Percentiles rank a stretch among this genome's conserved stretches.
Conservation (phyloP, 2,888 invertebrate genomes). For the Nemoura dubitans region DNA sequence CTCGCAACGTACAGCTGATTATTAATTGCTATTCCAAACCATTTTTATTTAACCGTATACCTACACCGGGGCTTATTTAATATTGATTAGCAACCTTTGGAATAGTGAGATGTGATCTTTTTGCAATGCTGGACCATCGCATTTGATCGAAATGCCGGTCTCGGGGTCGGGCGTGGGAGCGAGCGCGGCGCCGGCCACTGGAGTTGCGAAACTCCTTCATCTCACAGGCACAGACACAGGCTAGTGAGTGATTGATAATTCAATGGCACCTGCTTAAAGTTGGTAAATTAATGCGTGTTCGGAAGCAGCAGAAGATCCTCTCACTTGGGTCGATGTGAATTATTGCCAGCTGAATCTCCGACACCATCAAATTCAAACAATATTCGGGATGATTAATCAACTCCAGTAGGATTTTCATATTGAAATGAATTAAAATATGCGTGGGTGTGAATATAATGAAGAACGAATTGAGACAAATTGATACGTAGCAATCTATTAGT, state of each 20-base stretch:
- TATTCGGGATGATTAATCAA: background rate
- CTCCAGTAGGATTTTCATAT: background rate
- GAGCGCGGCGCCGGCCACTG: background rate
- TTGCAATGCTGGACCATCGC: background rate
- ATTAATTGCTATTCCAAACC: background rate
- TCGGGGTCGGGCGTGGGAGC: no score
- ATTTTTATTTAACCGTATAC: background rate
- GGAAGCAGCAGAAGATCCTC: background rate
- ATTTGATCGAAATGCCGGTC: background rate
- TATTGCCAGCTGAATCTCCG: background rate
- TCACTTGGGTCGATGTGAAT: background rate
- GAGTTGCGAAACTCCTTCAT: background rate
- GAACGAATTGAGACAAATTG: background rate
- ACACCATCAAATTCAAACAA: background rate
- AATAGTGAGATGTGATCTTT: background rate
- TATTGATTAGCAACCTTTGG: background rate
- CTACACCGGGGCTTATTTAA: background rate
- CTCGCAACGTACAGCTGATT: background rate
- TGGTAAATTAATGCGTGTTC: background rate
- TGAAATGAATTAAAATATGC: background rate
- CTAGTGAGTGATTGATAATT: conserved; percentile 12
- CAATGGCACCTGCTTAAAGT: conserved; percentile 4
- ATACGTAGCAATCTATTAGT: background rate
- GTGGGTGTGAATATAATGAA: background rate
- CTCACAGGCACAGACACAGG: background rate